Evolutionary conservation across 2,888 invertebrate genomes (phyloP).

Genomic region (Acronicta alni): DNA sequence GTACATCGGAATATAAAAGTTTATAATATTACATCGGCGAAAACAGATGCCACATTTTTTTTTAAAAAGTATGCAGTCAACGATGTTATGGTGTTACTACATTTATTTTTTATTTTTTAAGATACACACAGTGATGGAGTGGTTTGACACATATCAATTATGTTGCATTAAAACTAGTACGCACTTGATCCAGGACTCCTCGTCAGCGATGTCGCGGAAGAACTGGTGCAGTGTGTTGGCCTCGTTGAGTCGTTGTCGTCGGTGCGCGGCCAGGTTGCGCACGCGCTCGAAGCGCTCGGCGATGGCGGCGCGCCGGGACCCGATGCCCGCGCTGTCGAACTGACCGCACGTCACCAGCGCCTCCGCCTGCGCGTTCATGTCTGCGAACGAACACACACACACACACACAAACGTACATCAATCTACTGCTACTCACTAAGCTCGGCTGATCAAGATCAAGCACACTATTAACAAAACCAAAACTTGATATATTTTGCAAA

Average conservation of each 20-base stretch:
- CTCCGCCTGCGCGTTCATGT: conserved; percentile 98
- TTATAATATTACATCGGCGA: too few species aligned
- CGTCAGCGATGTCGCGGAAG: conserved; percentile 99
- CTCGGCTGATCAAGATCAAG: neutral
- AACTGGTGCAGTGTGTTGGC: conserved; percentile 99
- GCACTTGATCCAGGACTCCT: conserved; percentile 99
- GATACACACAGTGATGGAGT: too few species aligned
- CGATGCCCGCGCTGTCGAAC: conserved; percentile 98
- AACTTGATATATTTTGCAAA: too few species aligned
- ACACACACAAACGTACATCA: neutral
- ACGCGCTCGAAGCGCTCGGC: conserved; percentile 99
- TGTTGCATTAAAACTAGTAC: neutral
- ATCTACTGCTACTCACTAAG: neutral
- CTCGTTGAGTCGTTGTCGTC: conserved; percentile 97
- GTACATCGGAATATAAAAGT: too few species aligned
- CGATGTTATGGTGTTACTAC: too few species aligned
- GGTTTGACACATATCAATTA: too few species aligned
- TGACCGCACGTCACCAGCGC: conserved; percentile 98
- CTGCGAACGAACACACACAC: conserved; percentile 71
- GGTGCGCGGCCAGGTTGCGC: conserved; percentile 96
- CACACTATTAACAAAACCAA: too few species aligned
- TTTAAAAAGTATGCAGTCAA: too few species aligned
- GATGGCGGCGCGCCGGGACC: conserved; percentile 97
- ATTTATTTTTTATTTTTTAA: too few species aligned
- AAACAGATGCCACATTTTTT: too few species aligned